Conservation (phyloP, 1,140 invertebrate species). For the Caerostris extrusa region DNA sequence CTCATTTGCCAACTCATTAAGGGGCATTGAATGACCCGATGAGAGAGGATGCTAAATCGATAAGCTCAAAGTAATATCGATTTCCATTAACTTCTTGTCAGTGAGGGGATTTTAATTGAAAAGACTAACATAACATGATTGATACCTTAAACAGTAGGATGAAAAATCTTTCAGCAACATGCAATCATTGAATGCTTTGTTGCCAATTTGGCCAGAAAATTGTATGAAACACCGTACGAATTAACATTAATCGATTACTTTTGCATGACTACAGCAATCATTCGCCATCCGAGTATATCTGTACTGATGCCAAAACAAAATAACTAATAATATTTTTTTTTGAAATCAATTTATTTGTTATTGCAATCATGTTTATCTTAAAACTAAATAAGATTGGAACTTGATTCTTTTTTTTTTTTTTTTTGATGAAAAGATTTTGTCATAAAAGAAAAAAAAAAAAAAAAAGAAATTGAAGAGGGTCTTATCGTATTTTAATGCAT, state of each 20-base stretch:
- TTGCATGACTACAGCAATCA: not conserved
- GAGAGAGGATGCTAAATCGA: slow-evolving; percentile 17
- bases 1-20: not conserved
- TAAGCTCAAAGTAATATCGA: slow-evolving; percentile 44
- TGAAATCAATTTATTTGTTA: too few relatives aligned
- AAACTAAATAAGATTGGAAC: too few relatives aligned
- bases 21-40: not conserved
- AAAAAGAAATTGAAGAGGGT: too few relatives aligned
- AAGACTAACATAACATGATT: slow-evolving; percentile 4
- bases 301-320: not conserved
- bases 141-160: slow-evolving; percentile 19
- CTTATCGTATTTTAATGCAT: too few relatives aligned
- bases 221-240: slow-evolving; percentile 5
- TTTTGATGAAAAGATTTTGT: too few relatives aligned
- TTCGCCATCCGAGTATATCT: not conserved
- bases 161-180: slow-evolving; percentile 6
- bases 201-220: not conserved
- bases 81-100: slow-evolving; percentile 65
- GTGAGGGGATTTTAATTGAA: slow-evolving; percentile 41
- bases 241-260: not conserved
- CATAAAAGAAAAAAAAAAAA: too few relatives aligned
- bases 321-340: not conserved
- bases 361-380: too few relatives aligned
- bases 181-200: slow-evolving; percentile 11
- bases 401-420: too few relatives aligned